These are phyloP conservation scores for Phrynocephalus versicolor DNA, from an alignment of 2,113 vertebrate species.

Conservation along the genomic window DNA sequence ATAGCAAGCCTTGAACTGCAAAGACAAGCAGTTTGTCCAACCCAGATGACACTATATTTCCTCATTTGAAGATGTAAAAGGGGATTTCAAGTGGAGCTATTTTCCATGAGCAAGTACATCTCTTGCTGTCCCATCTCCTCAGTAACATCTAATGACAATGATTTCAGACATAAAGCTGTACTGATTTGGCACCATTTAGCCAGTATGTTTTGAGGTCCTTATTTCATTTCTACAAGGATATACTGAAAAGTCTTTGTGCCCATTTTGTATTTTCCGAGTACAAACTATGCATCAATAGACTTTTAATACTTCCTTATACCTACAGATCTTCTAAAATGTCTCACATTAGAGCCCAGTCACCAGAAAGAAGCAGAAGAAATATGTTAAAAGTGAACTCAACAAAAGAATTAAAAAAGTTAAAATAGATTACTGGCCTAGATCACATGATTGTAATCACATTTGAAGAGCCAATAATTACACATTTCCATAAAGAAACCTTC, in stretches of 20 bases:
- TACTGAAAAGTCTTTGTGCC: neutral
- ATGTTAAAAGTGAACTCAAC: too few species aligned
- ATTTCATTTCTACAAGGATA: neutral
- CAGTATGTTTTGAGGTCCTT: neutral
- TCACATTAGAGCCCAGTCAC: neutral
- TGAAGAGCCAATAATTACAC: neutral
- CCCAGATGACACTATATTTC: neutral
- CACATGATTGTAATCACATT: neutral
- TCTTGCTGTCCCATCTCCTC: neutral
- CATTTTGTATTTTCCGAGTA: too few species aligned
- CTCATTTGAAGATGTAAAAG: neutral
- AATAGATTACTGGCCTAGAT: neutral
- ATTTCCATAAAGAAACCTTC: neutral
- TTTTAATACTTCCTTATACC: too few species aligned
- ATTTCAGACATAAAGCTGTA: neutral
- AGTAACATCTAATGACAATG: neutral
- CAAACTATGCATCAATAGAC: too few species aligned
- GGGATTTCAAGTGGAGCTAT: neutral
- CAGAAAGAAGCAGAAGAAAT: neutral
- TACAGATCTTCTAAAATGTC: neutral
- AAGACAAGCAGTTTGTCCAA: conserved; percentile 1
- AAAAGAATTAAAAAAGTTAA: neutral
- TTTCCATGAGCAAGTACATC: neutral
- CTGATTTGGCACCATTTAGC: neutral
- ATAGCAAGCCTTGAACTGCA: neutral